Percentiles rank a stretch among this genome's conserved stretches.
These are phyloP conservation scores for Trissolcus brochymenae DNA, from an alignment of 2,888 invertebrate species.

Conservation along the genomic window DNA sequence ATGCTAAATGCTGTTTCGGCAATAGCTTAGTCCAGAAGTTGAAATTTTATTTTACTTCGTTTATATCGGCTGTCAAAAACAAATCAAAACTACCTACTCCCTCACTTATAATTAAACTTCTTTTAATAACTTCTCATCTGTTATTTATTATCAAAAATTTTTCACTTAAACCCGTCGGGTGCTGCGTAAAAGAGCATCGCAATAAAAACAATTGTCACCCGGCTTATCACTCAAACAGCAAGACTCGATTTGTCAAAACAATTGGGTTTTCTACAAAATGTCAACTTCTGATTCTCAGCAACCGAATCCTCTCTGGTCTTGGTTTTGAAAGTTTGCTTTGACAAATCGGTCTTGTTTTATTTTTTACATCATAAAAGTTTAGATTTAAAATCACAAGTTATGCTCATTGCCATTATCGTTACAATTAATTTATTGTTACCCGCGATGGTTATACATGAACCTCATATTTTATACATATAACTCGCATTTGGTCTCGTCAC, in stretches of 20 bases:
- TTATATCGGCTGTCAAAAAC: conserved; percentile 32
- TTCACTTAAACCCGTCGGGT: conserved; percentile 39
- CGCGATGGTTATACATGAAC: conserved; percentile 6
- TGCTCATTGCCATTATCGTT: conserved; percentile 42
- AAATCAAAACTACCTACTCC: conserved; percentile 18
- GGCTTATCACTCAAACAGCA: conserved; percentile 31
- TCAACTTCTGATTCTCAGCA: no score
- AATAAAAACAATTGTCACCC: conserved; percentile 50
- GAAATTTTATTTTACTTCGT: conserved; percentile 1
- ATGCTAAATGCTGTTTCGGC: conserved; percentile 62
- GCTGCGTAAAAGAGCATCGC: conserved; percentile 46
- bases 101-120: conserved; percentile 6
- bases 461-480: conserved; percentile 13
- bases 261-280: no score
- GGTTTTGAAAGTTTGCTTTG: no score
- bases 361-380: conserved; percentile 37
- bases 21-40: conserved; percentile 66
- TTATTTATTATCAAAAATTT: conserved; percentile 55
- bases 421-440: conserved; percentile 42
- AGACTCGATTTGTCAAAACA: neutral
- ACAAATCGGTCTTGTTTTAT: no score
- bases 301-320: no score
- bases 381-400: conserved; percentile 53
- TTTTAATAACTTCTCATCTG: conserved; percentile 11
- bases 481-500: conserved; percentile 33